Percentiles rank a stretch among this genome's conserved stretches.
phyloP scores from a whole-genome alignment of 2,113 vertebrate species.

The Callipepla californica region DNA sequence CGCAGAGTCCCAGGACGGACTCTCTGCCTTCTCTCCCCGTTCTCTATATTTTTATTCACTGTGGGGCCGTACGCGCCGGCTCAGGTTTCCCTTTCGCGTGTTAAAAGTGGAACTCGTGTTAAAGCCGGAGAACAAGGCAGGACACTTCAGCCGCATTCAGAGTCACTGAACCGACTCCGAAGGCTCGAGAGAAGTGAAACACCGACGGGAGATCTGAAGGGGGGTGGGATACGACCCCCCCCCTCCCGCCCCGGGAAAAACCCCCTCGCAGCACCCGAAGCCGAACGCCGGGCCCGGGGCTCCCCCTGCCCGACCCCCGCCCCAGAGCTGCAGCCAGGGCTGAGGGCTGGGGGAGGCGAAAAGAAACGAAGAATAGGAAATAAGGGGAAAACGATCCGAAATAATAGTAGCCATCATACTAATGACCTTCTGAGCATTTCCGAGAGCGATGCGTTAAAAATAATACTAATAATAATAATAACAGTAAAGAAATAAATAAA shows the following conservation, averaged over 20 bases:
- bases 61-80: slow-evolving; percentile 82
- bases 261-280: not conserved
- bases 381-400: not conserved
- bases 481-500: not conserved
- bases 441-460: not conserved
- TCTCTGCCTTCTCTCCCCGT: slow-evolving; percentile 16
- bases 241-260: not conserved
- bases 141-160: slow-evolving; percentile 81
- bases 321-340: not conserved
- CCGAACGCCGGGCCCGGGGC: not conserved
- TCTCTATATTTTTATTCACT: slow-evolving; percentile 76
- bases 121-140: slow-evolving; percentile 72
- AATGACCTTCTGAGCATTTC: not conserved
- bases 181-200: slow-evolving; percentile 69
- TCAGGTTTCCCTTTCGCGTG: slow-evolving; percentile 88
- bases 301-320: not conserved
- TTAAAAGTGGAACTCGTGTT: slow-evolving; percentile 82
- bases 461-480: not conserved
- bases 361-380: not conserved
- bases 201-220: not conserved
- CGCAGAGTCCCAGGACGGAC: slow-evolving; percentile 49
- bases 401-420: not conserved
- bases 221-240: no score
- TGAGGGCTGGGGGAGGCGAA: not conserved
- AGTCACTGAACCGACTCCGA: slow-evolving; percentile 81